These are phyloP conservation scores for Apoda limacodes DNA, from an alignment of 2,888 invertebrate species.

Conservation along the genomic window DNA sequence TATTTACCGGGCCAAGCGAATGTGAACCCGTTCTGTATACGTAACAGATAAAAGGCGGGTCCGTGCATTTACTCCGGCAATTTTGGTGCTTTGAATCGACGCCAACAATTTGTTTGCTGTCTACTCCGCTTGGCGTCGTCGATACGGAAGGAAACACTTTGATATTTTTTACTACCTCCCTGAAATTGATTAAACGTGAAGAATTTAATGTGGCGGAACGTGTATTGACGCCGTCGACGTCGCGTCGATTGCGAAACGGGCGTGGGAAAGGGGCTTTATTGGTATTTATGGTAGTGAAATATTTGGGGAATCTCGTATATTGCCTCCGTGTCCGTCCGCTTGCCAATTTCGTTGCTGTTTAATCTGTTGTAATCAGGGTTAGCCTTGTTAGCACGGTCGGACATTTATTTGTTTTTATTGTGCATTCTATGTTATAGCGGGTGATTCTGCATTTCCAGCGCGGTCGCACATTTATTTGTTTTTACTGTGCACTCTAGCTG, in stretches of 20 bases:
- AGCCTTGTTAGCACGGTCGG: slow-evolving; percentile 9
- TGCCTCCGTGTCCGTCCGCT: slow-evolving; percentile 33
- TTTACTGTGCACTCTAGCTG: no score
- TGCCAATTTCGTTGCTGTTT: slow-evolving; percentile 37
- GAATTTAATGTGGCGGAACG: slow-evolving; percentile 54
- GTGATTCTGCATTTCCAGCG: slow-evolving; percentile 10
- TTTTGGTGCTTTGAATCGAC: slow-evolving; percentile 58
- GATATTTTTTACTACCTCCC: slow-evolving; percentile 38
- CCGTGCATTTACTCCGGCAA: slow-evolving; percentile 44
- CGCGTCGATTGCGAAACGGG: slow-evolving; percentile 39
- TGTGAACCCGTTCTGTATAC: slow-evolving; percentile 46
- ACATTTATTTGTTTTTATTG: slow-evolving; percentile 5
- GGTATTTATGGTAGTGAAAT: slow-evolving; percentile 42
- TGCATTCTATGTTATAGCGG: slow-evolving; percentile 14
- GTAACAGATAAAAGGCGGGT: slow-evolving; percentile 66
- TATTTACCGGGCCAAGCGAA: slow-evolving; percentile 43
- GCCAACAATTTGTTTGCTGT: slow-evolving; percentile 61
- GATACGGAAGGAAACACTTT: slow-evolving; percentile 48
- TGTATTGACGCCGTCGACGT: slow-evolving; percentile 31
- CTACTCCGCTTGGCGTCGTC: slow-evolving; percentile 39
- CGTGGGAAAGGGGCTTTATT: slow-evolving; percentile 42
- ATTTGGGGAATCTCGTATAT: slow-evolving; percentile 45
- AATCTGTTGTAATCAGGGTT: slow-evolving; percentile 22
- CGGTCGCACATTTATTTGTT: slow-evolving; percentile 5
- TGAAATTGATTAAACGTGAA: slow-evolving; percentile 58